A percentile compares a stretch with the other conserved stretches of the same genome.
Conservation (phyloP, 2,888 invertebrate species). For the Kuschelorhynchus macadamiae region DNA sequence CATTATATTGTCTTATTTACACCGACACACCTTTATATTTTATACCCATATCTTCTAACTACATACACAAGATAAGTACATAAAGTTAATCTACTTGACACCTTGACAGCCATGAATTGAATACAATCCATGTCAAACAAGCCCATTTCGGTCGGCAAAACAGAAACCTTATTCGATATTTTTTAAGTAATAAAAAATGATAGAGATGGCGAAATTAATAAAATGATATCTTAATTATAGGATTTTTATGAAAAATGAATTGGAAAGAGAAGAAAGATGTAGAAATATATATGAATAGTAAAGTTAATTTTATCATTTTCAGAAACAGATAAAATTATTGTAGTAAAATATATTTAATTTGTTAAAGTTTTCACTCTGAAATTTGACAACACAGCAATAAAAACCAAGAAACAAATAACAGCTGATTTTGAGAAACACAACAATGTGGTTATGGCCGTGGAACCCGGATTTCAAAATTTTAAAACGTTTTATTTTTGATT, state of each 20-base stretch:
- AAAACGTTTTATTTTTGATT: constrained; percentile 49
- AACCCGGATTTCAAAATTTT: constrained; percentile 59
- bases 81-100: constrained; percentile 77
- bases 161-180: constrained; percentile 20
- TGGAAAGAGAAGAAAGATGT: neutral
- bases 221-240: neutral
- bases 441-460: constrained; percentile 64
- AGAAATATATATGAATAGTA: neutral
- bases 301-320: neutral
- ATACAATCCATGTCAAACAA: constrained; percentile 79
- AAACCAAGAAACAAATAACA: constrained; percentile 3
- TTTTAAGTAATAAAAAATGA: neutral
- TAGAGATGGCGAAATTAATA: neutral
- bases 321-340: neutral
- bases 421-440: no score
- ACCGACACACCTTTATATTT: constrained; percentile 84
- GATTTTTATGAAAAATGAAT: neutral
- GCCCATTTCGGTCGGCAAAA: constrained; percentile 55
- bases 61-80: constrained; percentile 82
- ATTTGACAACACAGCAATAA: constrained; percentile 4
- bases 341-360: no score
- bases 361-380: no score
- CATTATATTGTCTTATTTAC: constrained; percentile 75
- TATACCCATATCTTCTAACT: constrained; percentile 77
- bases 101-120: constrained; percentile 83